Evolutionary conservation across 2,797 vertebrate species (phyloP), one percentile per base, ranked within the genome.

Genomic region (Pempheris klunzingeri): DNA sequence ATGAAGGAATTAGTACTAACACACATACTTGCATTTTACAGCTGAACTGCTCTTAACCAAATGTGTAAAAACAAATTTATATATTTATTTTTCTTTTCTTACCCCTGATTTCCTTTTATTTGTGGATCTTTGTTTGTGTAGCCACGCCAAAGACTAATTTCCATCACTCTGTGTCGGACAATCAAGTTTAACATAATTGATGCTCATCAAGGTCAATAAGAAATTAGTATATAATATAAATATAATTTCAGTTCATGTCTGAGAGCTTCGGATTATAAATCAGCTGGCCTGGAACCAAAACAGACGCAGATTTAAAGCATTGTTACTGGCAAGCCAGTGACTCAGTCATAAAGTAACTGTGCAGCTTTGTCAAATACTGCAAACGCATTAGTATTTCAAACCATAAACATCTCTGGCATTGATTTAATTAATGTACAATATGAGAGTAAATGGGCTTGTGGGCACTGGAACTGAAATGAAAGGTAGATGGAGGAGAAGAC

Each of bases 341-440:
- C 46, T 82, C 63, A 30, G 26, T 58, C 62, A 55, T 81, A 67
- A 68, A 80, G 73, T 52, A 80, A 77, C 43, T 43, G 39, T 18
- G 22, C 72, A 55, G 65, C 70, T 77, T 52, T 66, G 67, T 79
- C 61, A 69, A 84, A 84, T 60, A 70, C 46, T 71, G 71, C 72
- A 75, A 83, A 77, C 6, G 10, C 76, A 79, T 89, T 80, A 74
- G 62, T 75, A 78, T 85, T 84, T 86, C 74, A 78, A 63, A 74
- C 69, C 65, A 77, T 66, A 80, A 87, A 84, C 78, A 74, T 66
- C 44, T 22, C 32, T 80, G 72, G 28, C 71, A 82, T 41, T 64
- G 74, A 79, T 85, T 81, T 49, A 54, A 59, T 38, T 73, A 73
- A 73, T 61, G 63, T 67, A 47, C 67, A 68, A n/a, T 47, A 74